Percentiles rank a stretch among this genome's conserved stretches.
These are phyloP conservation scores for Drosophila melanogaster DNA, from an alignment of 1,140 invertebrate species.

Conservation along the genomic window Release_6_plus_ISO1_MT NT_037436.4:18661001-18661500, in stretches of 20 bases:
- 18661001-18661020: too few species aligned
- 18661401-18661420: constrained; percentile 55
- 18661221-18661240: constrained; percentile 65
- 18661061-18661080: background rate
- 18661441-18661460: constrained; percentile 23
- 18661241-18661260: constrained; percentile 57
- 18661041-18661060: too few species aligned
- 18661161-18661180: constrained; percentile 9
- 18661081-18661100: background rate
- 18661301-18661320: constrained; percentile 39
- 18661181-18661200: constrained; percentile 68
- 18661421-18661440: constrained; percentile 65
- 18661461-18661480: constrained; percentile 38
- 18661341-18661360: constrained; percentile 36
- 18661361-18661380: constrained; percentile 42
- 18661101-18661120: background rate
- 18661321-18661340: constrained; percentile 15
- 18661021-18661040: too few species aligned
- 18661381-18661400: constrained; percentile 41
- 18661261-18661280: constrained; percentile 42
- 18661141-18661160: background rate
- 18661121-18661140: constrained; percentile 2
- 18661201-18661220: constrained; percentile 54
- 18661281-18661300: constrained; percentile 19
- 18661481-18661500: constrained; percentile 71